Base-by-base conservation (phyloP, 2,113 vertebrate species). In the Pygoscelis adeliae region DNA sequence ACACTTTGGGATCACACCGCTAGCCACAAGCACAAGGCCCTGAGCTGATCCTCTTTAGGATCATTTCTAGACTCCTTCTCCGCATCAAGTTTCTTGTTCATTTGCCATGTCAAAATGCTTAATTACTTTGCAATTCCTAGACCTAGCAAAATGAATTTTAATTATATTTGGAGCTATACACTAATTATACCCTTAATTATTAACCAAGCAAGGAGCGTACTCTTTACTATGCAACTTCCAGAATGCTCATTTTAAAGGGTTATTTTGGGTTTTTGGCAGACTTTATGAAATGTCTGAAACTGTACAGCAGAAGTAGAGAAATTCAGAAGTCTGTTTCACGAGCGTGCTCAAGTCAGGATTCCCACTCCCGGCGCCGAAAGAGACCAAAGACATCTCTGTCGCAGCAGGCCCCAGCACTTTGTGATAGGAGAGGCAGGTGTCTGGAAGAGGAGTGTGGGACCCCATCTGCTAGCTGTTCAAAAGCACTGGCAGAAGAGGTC, bases 161-260 rank as follows among this genome's bases (percentile, higher is more conserved):
- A 98, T 98, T 97, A 94, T 80, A 97, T 81, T 94, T 95, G 78
- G 73, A 95, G 71, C 89, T 95, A 93, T 17, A 88, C 61, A 89
- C 89, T 97, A 97, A 98, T 98, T 93, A 97, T 22, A 82, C 47
- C 25, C 79, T 97, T 96, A 97, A 97, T 98, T 96, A 97, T 96
- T 95, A 97, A 97, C 89, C 52, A 92, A 67, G 90, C 14, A 84
- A 79, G 78, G 44, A 87, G 23, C 81, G 88, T 4, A 29, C 42
- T 97, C 92, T 82, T 83, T 76, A 87, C 44, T 63, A 62, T 56
- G 92, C 40, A 55, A 61, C 62, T 80, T 92, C 46, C 61, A 78
- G 78, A 85, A 76, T 14, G 63, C 50, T 77, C 69, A 91, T 50
- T 56, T 79, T 79, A 76, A 92, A 58, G 46, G 59, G 52, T 2